These are phyloP conservation scores for Montipora foliosa DNA, from an alignment of 64 coral and sea anemone species.

Conservation along the genomic window DNA sequence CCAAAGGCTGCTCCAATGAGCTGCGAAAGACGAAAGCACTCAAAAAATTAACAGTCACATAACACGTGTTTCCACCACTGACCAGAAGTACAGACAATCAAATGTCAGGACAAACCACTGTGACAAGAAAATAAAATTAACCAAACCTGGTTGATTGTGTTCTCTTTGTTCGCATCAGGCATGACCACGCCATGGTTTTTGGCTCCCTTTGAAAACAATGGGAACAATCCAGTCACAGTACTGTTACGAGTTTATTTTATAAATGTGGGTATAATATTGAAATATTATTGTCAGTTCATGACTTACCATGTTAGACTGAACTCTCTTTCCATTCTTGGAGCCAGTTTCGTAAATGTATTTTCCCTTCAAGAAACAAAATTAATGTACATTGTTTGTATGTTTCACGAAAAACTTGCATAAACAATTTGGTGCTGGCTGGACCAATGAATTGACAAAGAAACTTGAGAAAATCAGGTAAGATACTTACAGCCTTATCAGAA, in stretches of 20 bases:
- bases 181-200: slow-evolving; percentile 99
- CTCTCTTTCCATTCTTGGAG: slow-evolving; percentile 92
- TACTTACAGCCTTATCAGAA: slow-evolving; percentile 97
- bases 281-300: too few species aligned
- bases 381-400: too few species aligned
- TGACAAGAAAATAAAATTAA: not conserved
- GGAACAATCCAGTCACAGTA: not conserved
- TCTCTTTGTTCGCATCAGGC: slow-evolving; percentile 97
- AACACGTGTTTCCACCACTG: not conserved
- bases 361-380: slow-evolving; percentile 52
- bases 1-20: slow-evolving; percentile 98
- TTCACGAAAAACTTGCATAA: too few species aligned
- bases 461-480: not conserved
- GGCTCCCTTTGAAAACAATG: slow-evolving; percentile 73
- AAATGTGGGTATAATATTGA: too few species aligned
- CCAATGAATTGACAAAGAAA: not conserved
- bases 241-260: not conserved
- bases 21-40: slow-evolving; percentile 14
- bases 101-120: not conserved
- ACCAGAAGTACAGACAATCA: not conserved
- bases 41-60: not conserved
- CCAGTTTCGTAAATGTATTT: slow-evolving; percentile 97
- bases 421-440: not conserved
- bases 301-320: slow-evolving; percentile 97
- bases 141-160: slow-evolving; percentile 93